A percentile compares a stretch with the other conserved stretches of the same genome.
phyloP scores from a whole-genome alignment of 2,113 vertebrate genomes.

The Microcebus tavaratra region DNA sequence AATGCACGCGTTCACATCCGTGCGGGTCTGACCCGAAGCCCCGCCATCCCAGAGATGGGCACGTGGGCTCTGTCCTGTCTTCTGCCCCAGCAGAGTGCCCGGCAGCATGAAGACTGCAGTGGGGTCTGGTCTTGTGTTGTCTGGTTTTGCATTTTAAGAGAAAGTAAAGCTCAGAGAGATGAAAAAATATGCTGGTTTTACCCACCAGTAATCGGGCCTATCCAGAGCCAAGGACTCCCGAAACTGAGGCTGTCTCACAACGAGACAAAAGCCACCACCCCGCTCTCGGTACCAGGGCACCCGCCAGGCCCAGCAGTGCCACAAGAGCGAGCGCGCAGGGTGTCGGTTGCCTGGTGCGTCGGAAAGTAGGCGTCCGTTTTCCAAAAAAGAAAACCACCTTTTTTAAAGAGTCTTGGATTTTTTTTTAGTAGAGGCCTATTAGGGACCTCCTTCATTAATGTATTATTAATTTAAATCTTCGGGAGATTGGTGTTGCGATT shows the following conservation, averaged over 20 bases:
- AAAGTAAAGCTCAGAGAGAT: not conserved
- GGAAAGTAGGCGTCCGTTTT: not conserved
- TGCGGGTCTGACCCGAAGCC: accelerated
- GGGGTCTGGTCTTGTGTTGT: not conserved
- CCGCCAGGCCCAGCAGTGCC: accelerated
- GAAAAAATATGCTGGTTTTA: not conserved
- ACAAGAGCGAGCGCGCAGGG: accelerated
- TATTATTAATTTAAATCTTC: not conserved
- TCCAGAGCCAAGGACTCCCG: not conserved
- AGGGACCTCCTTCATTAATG: not conserved
- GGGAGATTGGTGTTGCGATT: not conserved
- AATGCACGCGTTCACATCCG: accelerated
- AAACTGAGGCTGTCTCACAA: not conserved
- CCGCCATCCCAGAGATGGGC: no score
- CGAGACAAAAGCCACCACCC: accelerated
- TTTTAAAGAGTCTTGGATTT: not conserved
- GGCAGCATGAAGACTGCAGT: no score
- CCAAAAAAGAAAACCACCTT: not conserved
- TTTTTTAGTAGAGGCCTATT: not conserved
- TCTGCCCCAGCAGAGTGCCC: not conserved
- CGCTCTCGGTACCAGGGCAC: accelerated
- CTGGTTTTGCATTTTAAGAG: not conserved
- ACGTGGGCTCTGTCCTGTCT: accelerated
- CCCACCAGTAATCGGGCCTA: not conserved
- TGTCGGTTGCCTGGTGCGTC: accelerated